These are phyloP conservation scores for Cheirogaleus medius DNA, from an alignment of 2,113 vertebrate species.

Conservation along the genomic window DNA sequence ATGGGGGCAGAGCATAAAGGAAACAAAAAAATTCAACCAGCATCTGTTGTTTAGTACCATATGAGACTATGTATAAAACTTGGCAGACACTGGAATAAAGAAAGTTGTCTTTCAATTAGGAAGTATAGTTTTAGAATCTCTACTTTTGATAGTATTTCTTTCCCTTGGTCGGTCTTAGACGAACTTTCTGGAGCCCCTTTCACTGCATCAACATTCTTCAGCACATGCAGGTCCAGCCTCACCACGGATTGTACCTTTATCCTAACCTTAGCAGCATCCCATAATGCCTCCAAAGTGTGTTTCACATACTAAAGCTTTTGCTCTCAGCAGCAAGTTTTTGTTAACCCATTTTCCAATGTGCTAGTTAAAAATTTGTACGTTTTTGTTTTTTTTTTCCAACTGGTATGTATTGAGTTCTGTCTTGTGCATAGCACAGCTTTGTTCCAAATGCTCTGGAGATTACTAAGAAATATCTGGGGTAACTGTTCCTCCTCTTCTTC, in stretches of 20 bases:
- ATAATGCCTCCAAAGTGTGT: not conserved
- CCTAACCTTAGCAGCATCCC: not conserved
- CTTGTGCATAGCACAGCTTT: not conserved
- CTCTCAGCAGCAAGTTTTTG: not conserved
- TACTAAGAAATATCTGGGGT: not conserved
- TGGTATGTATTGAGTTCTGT: not conserved
- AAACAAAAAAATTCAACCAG: not conserved
- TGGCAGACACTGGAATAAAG: not conserved
- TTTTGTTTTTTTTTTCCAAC: not conserved
- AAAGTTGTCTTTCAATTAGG: not conserved
- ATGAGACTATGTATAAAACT: not conserved
- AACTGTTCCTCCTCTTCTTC: not conserved
- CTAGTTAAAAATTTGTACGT: not conserved
- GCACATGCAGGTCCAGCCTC: not conserved
- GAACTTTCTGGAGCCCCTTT: not conserved
- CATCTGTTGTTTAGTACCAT: not conserved
- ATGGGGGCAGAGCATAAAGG: not conserved
- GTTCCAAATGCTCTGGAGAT: not conserved
- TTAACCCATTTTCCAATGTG: not conserved
- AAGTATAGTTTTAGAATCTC: not conserved
- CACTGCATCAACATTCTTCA: not conserved
- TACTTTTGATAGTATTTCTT: not conserved
- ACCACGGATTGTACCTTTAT: not conserved
- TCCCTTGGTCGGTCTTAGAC: not conserved
- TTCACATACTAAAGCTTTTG: not conserved